Conservation (phyloP, 2,888 invertebrate species). For the Meghimatium bilineatum region DNA sequence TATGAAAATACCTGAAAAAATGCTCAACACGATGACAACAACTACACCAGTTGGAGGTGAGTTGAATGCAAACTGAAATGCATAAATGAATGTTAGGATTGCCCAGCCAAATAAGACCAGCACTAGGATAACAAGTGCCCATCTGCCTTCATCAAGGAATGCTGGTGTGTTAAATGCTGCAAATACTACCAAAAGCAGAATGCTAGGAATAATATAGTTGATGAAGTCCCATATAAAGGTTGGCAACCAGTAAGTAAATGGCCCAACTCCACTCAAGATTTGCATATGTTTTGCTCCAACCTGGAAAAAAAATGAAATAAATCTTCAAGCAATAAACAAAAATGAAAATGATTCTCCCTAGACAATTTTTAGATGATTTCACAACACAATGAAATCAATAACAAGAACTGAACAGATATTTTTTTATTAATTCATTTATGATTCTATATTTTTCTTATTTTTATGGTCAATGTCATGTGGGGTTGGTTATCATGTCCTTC, state of each 20-base stretch:
- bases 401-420: too few relatives aligned
- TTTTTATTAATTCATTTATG: too few relatives aligned
- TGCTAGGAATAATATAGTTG: slow-evolving; percentile 81
- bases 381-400: too few relatives aligned
- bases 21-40: slow-evolving; percentile 84
- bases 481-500: too few relatives aligned
- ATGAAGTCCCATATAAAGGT: slow-evolving; percentile 84
- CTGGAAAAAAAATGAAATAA: slow-evolving; percentile 23
- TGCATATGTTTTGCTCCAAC: slow-evolving; percentile 71
- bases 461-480: too few relatives aligned
- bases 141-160: slow-evolving; percentile 76
- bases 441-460: too few relatives aligned
- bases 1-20: slow-evolving; percentile 82
- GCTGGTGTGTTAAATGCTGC: slow-evolving; percentile 84
- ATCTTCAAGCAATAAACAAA: neutral
- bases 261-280: slow-evolving; percentile 71
- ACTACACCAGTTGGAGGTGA: slow-evolving; percentile 87
- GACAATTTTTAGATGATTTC: neutral
- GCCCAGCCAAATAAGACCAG: slow-evolving; percentile 85
- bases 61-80: slow-evolving; percentile 83
- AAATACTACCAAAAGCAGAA: slow-evolving; percentile 82
- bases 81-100: slow-evolving; percentile 85
- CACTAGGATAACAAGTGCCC: slow-evolving; percentile 80
- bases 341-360: neutral
- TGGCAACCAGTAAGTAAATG: slow-evolving; percentile 83